Evolutionary conservation across 2,797 vertebrate species (phyloP).

Genomic region (Triplophysa bombifrons): DNA sequence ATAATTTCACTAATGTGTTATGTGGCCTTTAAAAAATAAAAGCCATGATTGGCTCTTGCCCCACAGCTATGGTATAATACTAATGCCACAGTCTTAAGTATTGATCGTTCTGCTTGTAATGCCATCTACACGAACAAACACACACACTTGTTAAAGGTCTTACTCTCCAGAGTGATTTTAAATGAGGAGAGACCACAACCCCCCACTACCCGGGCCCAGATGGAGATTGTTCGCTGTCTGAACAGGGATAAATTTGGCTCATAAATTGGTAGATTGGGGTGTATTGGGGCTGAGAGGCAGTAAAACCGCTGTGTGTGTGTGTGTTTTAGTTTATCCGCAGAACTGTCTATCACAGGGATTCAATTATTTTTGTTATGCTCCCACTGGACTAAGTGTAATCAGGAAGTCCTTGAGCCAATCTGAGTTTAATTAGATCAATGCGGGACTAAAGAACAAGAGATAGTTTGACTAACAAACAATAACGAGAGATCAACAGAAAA

Average conservation of each 20-base stretch:
- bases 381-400: conserved; percentile 58
- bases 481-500: background rate
- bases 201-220: conserved; percentile 21
- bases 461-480: background rate
- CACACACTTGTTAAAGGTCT: conserved; percentile 34
- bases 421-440: conserved; percentile 60
- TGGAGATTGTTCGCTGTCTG: conserved; percentile 21
- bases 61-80: conserved; percentile 18
- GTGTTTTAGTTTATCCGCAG: conserved; percentile 50
- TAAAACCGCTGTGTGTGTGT: conserved; percentile 29
- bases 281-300: conserved; percentile 14
- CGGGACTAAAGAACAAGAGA: conserved; percentile 23
- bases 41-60: conserved; percentile 29
- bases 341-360: conserved; percentile 61
- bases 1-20: conserved; percentile 13
- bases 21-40: conserved; percentile 28
- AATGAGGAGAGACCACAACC: conserved; percentile 35
- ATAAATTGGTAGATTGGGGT: conserved; percentile 37
- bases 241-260: conserved; percentile 34
- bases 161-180: conserved; percentile 42
- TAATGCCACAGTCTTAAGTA: conserved; percentile 43
- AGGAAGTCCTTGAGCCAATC: conserved; percentile 57
- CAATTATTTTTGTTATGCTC: conserved; percentile 58
- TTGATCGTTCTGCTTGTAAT: conserved; percentile 43
- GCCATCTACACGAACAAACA: conserved; percentile 18